Evolutionary conservation across 2,888 invertebrate genomes (phyloP).

Genomic region (Muschampia plurimacula): DNA sequence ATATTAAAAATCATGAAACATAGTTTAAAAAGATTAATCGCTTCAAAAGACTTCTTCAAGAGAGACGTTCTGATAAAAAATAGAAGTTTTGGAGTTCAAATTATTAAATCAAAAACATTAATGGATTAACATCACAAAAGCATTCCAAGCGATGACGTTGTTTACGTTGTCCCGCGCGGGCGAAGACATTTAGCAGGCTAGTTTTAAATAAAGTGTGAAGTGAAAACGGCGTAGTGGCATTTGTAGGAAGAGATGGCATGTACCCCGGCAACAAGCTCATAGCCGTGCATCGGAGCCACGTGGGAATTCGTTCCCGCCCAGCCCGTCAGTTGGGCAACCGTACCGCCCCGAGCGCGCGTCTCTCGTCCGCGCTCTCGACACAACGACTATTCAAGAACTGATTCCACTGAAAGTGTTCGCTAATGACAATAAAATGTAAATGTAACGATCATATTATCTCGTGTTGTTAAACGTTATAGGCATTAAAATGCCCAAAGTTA

Average conservation of each 20-base stretch:
- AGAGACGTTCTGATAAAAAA: not conserved
- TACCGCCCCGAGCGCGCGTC: conserved; percentile 45
- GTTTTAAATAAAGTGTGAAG: conserved; percentile 43
- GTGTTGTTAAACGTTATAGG: conserved; percentile 53
- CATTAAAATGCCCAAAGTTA: conserved; percentile 60
- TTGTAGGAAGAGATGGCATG: conserved; percentile 39
- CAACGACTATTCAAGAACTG: conserved; percentile 4
- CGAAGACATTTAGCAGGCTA: conserved; percentile 31
- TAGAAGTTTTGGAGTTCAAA: not conserved
- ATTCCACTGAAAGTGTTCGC: conserved; percentile 48
- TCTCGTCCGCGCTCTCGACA: conserved; percentile 34
- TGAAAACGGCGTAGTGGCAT: conserved; percentile 31
- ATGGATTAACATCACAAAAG: conserved; percentile 21
- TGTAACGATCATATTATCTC: conserved; percentile 55
- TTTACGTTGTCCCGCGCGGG: conserved; percentile 29
- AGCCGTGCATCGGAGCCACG: conserved; percentile 39
- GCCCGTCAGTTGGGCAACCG: conserved; percentile 52
- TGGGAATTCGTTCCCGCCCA: conserved; percentile 39
- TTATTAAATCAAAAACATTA: not conserved
- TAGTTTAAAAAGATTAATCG: too few relatives aligned
- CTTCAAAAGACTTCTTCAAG: too few relatives aligned
- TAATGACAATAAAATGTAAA: conserved; percentile 54
- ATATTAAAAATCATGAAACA: too few relatives aligned
- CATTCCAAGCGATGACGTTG: conserved; percentile 9
- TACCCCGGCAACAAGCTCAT: conserved; percentile 68